Evolutionary conservation across 2,113 vertebrate genomes (phyloP).

Genomic region (Carettochelys insculpta): DNA sequence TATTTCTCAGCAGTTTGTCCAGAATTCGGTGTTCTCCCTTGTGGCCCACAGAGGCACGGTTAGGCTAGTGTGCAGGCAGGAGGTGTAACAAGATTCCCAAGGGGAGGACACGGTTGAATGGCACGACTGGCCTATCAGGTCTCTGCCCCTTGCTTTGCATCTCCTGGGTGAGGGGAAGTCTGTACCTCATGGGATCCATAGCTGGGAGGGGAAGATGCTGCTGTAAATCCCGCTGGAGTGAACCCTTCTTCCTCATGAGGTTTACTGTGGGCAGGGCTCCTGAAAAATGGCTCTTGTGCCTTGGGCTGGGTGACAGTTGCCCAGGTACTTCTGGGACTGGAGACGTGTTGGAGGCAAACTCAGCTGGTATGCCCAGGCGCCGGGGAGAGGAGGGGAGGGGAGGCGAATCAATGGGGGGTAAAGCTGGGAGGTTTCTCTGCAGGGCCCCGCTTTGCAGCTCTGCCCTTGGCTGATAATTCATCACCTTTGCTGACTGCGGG

Average conservation of each 20-base stretch:
- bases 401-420: neutral
- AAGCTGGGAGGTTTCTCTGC: rapidly evolving
- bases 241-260: neutral
- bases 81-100: too few species aligned
- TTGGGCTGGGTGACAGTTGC: neutral
- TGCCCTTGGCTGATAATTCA: neutral
- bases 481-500: rapidly evolving
- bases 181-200: neutral
- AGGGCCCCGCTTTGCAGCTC: rapidly evolving
- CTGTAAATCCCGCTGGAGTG: neutral
- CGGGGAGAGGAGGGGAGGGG: rapidly evolving
- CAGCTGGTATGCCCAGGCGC: too few species aligned
- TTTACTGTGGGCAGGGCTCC: neutral
- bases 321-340: rapidly evolving
- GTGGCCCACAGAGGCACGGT: too few species aligned
- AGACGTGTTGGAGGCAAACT: neutral
- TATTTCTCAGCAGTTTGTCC: too few species aligned
- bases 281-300: neutral
- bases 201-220: neutral
- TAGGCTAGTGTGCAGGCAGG: too few species aligned
- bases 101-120: too few species aligned
- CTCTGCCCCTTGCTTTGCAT: too few species aligned
- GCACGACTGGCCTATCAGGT: neutral
- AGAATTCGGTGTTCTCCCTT: too few species aligned
- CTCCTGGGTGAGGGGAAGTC: neutral